A percentile compares a stretch with the other conserved stretches of the same genome.
These are phyloP conservation scores for Lates calcarifer DNA, from an alignment of 2,113 vertebrate species.

Conservation along the genomic window DNA sequence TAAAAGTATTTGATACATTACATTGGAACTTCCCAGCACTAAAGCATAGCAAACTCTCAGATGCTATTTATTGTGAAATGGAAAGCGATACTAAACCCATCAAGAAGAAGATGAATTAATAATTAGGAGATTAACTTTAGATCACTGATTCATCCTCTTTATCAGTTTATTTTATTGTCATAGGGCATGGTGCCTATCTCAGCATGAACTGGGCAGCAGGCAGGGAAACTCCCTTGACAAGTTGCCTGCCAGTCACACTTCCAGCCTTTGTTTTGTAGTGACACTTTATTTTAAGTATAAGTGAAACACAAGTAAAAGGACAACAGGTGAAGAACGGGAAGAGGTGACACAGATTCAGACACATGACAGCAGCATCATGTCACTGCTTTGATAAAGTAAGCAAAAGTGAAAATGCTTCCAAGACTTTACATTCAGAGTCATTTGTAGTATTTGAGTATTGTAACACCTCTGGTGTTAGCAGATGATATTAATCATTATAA, in stretches of 20 bases:
- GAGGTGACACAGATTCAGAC: neutral
- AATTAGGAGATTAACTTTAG: neutral
- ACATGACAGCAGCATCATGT: neutral
- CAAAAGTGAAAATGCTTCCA: too few relatives aligned
- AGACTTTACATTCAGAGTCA: neutral
- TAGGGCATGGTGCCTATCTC: neutral
- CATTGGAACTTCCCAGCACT: neutral
- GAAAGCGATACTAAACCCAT: neutral
- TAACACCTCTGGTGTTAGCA: neutral
- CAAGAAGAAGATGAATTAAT: neutral
- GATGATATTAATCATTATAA: neutral
- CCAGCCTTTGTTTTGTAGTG: neutral
- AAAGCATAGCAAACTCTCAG: neutral
- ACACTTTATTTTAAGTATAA: neutral
- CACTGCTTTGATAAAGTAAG: neutral
- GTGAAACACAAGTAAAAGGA: neutral
- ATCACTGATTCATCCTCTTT: neutral
- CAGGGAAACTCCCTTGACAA: neutral
- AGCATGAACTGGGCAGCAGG: neutral
- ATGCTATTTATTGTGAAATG: neutral
- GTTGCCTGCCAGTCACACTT: neutral
- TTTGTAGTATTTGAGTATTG: neutral
- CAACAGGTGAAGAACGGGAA: conserved; percentile 10
- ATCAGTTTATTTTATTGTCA: neutral
- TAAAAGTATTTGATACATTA: neutral